Evolutionary conservation across 2,888 invertebrate genomes (phyloP), one percentile per base, ranked within the genome.

Genomic region (Drosophila aldrichi): DNA sequence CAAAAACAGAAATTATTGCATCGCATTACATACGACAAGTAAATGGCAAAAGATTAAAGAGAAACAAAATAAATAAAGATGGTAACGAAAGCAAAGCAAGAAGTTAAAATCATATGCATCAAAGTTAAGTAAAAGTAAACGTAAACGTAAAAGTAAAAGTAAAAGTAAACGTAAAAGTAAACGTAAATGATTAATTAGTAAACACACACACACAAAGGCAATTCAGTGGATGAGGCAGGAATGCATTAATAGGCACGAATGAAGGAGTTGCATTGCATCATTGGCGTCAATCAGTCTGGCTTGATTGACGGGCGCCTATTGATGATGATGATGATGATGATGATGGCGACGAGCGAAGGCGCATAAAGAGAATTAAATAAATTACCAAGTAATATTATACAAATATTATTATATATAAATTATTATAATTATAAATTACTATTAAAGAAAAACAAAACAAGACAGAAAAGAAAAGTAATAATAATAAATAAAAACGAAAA

Each of bases 301-400:
- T 64, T 44, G 71, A 75, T 70, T 56, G 60, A 49, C 34, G 49
- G 49, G 22, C 72, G 34, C 36, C 36, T 10, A 10, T 34, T n/a
- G 41, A 41, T 58, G 51, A 29, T 29, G 54, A 16, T 34, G 44
- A 34, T n/a, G n/a, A n/a, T n/a, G 41, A 41, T 58, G 51, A 29
- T 29, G 54, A 16, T 34, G 44, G 25, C 25, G 57, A 56, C 22
- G 25, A 43, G 60, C 46, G 46, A 32, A 10, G 72, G 73, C 77
- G 79, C 68, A 69, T 64, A 77, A 56, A 74, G 73, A 82, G 81
- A 80, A 85, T 80, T 82, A 89, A 89, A 88, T 88, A 88, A 85
- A 89, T 88, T 85, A 85, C 85, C 89, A 89, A 89, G 88, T 89
- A 85, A 85, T 82, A 89, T 89, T 88, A 84, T 85, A 84, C 89